Percentiles rank a stretch among this genome's conserved stretches.
These are phyloP conservation scores for Hippocampus abdominalis DNA, from an alignment of 2,113 vertebrate species.

Conservation along the genomic window DNA sequence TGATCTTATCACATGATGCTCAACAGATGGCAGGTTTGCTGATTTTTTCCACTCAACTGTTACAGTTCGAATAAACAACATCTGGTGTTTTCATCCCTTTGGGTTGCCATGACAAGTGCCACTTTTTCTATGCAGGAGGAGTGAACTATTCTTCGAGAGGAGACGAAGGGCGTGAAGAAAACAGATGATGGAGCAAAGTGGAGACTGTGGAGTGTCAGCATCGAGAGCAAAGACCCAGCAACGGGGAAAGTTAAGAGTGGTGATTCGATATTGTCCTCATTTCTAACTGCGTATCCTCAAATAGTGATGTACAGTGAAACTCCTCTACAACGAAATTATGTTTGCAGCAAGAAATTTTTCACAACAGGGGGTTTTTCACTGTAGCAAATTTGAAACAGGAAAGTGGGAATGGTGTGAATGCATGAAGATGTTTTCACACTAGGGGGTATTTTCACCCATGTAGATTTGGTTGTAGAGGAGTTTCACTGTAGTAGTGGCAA, in stretches of 20 bases:
- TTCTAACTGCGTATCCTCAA: not conserved
- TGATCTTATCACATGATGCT: slow-evolving; percentile 3
- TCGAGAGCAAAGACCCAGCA: not conserved
- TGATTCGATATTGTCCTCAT: not conserved
- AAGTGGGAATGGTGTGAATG: no score
- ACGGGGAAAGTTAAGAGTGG: not conserved
- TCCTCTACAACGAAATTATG: no score
- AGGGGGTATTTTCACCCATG: no score
- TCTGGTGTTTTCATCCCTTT: not conserved
- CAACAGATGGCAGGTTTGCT: slow-evolving; percentile 5
- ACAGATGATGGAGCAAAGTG: not conserved
- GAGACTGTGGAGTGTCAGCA: not conserved
- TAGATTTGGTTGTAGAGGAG: no score
- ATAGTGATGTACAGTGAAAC: no score
- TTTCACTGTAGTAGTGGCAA: no score
- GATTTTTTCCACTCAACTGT: not conserved
- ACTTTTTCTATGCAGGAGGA: not conserved
- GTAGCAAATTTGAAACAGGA: no score
- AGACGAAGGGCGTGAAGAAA: not conserved
- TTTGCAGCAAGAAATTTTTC: no score
- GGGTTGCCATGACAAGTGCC: not conserved
- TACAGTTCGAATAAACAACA: not conserved
- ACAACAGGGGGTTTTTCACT: no score
- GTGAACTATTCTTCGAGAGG: not conserved
- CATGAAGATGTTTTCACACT: no score